phyloP scores from a whole-genome alignment of 2,113 vertebrate species.

The Dasypus novemcinctus region DNA sequence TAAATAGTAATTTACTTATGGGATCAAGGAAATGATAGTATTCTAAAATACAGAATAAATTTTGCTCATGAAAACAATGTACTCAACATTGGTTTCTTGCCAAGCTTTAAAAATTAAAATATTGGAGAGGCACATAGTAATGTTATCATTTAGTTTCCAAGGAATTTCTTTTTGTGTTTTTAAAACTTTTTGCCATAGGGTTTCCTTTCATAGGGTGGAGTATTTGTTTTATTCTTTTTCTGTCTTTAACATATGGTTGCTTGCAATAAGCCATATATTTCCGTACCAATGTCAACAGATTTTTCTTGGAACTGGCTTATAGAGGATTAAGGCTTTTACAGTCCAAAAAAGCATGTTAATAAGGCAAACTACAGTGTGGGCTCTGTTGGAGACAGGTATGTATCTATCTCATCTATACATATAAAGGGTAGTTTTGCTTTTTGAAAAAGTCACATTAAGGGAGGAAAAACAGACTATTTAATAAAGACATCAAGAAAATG shows the following conservation, averaged over 20 bases:
- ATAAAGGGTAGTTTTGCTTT: not conserved
- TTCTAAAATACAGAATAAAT: not conserved
- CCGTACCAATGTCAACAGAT: not conserved
- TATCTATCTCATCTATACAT: not conserved
- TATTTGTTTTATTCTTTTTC: not conserved
- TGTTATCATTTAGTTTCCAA: not conserved
- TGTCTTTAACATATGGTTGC: not conserved
- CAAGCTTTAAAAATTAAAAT: constrained; percentile 34
- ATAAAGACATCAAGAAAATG: not conserved
- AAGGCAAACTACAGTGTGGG: not conserved
- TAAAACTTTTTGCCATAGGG: not conserved
- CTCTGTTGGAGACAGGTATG: not conserved
- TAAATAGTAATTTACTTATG: constrained; percentile 26
- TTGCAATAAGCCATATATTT: not conserved
- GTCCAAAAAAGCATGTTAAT: not conserved
- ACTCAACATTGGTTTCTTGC: constrained; percentile 5
- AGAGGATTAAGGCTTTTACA: not conserved
- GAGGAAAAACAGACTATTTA: not conserved
- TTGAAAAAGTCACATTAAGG: not conserved
- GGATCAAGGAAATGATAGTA: constrained; percentile 31
- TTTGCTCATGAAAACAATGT: not conserved
- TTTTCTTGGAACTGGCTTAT: not conserved
- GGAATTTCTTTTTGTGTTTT: constrained; percentile 4
- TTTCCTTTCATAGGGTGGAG: not conserved
- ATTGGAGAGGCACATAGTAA: not conserved